Base-by-base conservation (phyloP, 1,140 invertebrate species). In the Drosophila busckii region DNA sequence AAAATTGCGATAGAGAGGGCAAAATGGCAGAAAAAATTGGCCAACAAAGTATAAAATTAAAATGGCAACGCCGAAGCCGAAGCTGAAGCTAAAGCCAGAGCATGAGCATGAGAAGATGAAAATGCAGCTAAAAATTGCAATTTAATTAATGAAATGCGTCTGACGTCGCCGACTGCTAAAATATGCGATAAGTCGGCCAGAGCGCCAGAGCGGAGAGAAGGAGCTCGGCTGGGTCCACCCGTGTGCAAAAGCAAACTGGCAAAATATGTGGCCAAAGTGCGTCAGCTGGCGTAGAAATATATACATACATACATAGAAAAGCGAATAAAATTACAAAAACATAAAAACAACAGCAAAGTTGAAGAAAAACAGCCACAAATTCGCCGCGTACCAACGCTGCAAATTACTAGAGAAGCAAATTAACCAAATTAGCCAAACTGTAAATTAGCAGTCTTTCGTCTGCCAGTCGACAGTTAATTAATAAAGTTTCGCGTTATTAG, bases 401-500 rank as follows among this genome's bases (percentile, higher is more conserved):
- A 63, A 76, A 76, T 59, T 70, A 63, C 55, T 62, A 58, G 44
- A 70, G 75, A 76, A 70, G 71, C 62, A 76, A 76, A 78, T 76
- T 78, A 78, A 67, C 62, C 62, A 70, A 76, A 76, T 78, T 76
- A 76, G 67, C 71, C n/a, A 78, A 70, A 48, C 62, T 71, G 67
- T 67, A 76, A 76, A 76, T 78, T 70, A 48, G 32, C 42, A 53
- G 61, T n/a, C 45, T 34, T 44, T 25, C 63, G 46, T 55, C 60
- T 70, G 60, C 13, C 52, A 65, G 49, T 60, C 62, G 44, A 52
- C 46, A 42, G 56, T 67, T 78, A 76, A 70, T 78, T 76, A 76
- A 76, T 76, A 76, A 76, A 76, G 71, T 76, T 76, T 70, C 55
- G 59, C 66, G 64, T 76, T 70, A 76, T 70, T 71, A 78, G 71